Evolutionary conservation across 2,113 vertebrate genomes (phyloP).

Genomic region (Eulemur rufifrons): DNA sequence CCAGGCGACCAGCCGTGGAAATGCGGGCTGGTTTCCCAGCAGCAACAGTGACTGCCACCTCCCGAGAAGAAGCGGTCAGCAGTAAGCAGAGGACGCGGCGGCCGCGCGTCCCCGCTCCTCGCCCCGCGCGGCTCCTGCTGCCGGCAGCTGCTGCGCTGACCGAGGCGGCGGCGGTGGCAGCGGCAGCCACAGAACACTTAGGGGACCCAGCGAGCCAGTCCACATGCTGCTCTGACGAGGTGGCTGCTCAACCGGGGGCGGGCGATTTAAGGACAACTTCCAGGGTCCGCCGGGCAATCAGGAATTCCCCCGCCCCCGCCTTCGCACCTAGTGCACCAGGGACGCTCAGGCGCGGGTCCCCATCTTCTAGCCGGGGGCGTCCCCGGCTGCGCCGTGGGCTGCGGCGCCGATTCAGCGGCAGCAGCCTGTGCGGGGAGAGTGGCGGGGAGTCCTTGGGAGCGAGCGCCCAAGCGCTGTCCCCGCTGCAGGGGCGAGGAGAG

Average conservation of each 20-base stretch:
- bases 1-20: not conserved
- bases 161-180: not conserved
- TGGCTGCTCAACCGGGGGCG: conserved; percentile 24
- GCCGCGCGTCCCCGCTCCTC: conserved; percentile 55
- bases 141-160: conserved; percentile 64
- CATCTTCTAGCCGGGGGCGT: not conserved
- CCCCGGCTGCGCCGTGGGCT: not conserved
- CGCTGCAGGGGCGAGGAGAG: conserved; percentile 4
- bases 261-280: conserved; percentile 67
- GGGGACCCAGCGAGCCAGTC: conserved; percentile 72
- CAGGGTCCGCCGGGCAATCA: conserved; percentile 21
- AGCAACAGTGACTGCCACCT: conserved; percentile 57
- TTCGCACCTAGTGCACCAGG: not conserved
- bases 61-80: conserved; percentile 58
- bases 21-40: conserved; percentile 60
- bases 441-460: not conserved
- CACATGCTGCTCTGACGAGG: conserved; percentile 80
- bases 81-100: conserved; percentile 57
- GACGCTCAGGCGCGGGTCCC: not conserved
- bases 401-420: not conserved
- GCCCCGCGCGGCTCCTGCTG: conserved; percentile 73
- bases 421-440: not conserved
- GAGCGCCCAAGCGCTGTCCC: not conserved
- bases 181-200: conserved; percentile 54
- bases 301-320: conserved; percentile 40